A percentile compares a stretch with the other conserved stretches of the same genome.
Conservation (phyloP, 2,797 vertebrate genomes). For the Bryconaethiops microstoma region DNA sequence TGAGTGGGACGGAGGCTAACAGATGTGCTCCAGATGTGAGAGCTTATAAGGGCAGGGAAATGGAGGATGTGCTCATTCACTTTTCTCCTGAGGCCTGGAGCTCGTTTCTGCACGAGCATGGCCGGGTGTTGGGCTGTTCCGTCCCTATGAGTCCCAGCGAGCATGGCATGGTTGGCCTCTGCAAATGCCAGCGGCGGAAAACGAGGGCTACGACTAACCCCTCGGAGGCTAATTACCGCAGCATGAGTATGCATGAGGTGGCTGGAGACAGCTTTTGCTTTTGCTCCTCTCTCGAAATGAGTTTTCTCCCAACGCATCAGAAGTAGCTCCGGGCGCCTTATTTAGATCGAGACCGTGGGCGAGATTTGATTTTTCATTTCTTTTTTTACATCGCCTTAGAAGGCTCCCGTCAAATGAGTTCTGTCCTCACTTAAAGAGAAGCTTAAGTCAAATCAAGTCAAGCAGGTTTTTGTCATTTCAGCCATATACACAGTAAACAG, state of each 20-base stretch:
- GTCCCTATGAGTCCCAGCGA: slow-evolving; percentile 33
- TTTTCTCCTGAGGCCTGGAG: slow-evolving; percentile 27
- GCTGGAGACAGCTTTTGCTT: slow-evolving; percentile 38
- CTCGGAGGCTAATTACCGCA: slow-evolving; percentile 68
- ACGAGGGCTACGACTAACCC: slow-evolving; percentile 52
- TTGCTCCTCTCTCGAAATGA: slow-evolving; percentile 30
- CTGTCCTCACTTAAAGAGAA: neutral
- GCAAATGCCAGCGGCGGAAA: slow-evolving; percentile 58
- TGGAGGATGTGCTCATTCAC: slow-evolving; percentile 37
- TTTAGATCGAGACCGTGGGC: slow-evolving; percentile 23
- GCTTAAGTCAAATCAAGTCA: no score
- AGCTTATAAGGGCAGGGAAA: slow-evolving; percentile 36
- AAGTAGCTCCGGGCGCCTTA: slow-evolving; percentile 16
- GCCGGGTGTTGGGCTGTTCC: slow-evolving; percentile 42
- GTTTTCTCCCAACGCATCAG: slow-evolving; percentile 31
- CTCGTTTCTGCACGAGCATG: slow-evolving; percentile 49
- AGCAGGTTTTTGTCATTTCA: no score
- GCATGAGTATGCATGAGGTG: slow-evolving; percentile 68
- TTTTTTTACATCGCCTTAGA: neutral
- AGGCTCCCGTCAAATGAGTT: neutral
- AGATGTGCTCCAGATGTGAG: slow-evolving; percentile 44
- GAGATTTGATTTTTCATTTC: neutral
- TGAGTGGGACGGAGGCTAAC: slow-evolving; percentile 34
- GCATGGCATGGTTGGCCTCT: slow-evolving; percentile 44
- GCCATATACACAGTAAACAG: no score